phyloP scores from a whole-genome alignment of 2,797 vertebrate genomes.

The Cuniculus paca region DNA sequence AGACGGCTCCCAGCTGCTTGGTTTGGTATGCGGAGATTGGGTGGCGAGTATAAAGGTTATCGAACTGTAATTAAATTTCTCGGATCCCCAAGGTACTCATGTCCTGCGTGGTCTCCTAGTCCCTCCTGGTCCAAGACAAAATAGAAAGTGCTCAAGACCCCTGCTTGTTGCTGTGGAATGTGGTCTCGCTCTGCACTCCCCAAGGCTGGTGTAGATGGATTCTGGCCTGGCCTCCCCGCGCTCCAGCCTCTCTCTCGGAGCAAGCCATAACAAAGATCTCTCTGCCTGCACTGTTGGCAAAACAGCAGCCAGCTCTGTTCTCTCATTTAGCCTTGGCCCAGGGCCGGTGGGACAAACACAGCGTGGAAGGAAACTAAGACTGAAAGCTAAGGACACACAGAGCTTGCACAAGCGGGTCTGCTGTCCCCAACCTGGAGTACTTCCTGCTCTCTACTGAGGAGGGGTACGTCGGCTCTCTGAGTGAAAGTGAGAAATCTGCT shows the following conservation, averaged over 20 bases:
- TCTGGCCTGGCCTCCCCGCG: rapidly evolving
- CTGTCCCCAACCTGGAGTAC: rapidly evolving
- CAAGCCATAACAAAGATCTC: neutral
- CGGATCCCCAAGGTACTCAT: neutral
- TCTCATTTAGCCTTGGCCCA: rapidly evolving
- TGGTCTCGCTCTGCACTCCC: rapidly evolving
- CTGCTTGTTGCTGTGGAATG: neutral
- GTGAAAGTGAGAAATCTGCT: neutral
- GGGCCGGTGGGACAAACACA: neutral
- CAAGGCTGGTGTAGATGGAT: rapidly evolving
- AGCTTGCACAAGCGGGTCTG: rapidly evolving
- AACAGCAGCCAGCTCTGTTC: neutral
- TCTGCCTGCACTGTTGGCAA: rapidly evolving
- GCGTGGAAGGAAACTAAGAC: neutral
- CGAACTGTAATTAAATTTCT: neutral
- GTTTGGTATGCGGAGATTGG: neutral
- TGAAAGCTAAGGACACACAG: rapidly evolving
- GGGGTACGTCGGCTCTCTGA: rapidly evolving
- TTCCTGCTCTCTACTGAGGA: neutral
- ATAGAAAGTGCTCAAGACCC: neutral
- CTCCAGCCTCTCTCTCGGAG: neutral
- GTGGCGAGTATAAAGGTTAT: neutral
- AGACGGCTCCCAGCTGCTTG: slow-evolving; percentile 41
- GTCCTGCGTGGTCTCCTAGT: neutral
- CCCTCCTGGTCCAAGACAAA: neutral